phyloP scores from a whole-genome alignment of 1,140 invertebrate species.

The Zophobas atratus region DNA sequence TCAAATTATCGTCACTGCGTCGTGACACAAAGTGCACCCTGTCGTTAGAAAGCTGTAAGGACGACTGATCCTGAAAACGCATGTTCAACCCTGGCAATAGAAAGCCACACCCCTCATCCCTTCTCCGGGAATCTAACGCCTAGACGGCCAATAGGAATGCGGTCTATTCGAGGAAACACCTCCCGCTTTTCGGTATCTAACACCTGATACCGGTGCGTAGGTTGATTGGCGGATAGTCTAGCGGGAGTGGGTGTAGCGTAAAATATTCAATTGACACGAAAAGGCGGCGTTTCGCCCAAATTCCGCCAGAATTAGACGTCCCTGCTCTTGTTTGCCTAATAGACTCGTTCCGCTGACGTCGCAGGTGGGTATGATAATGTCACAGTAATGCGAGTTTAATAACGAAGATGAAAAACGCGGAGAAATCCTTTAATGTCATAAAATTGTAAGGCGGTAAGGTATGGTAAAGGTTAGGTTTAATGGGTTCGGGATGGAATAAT shows the following conservation, averaged over 20 bases:
- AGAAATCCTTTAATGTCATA: conserved; percentile 42
- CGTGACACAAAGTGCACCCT: conserved; percentile 45
- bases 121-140: conserved; percentile 51
- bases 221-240: conserved; percentile 50
- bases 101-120: conserved; percentile 58
- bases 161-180: conserved; percentile 15
- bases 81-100: conserved; percentile 52
- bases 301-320: too few species aligned
- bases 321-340: too few species aligned
- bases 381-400: conserved; percentile 44
- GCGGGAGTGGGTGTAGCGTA: conserved; percentile 39
- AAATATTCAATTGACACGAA: not conserved
- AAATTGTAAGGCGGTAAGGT: conserved; percentile 25
- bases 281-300: too few species aligned
- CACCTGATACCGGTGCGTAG: conserved; percentile 53
- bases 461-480: conserved; percentile 2
- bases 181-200: conserved; percentile 54
- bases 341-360: too few species aligned
- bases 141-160: conserved; percentile 55
- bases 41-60: conserved; percentile 54
- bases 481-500: conserved; percentile 8
- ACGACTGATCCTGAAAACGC: conserved; percentile 53
- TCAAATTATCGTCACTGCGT: conserved; percentile 27
- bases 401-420: conserved; percentile 16
- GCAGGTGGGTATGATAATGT: conserved; percentile 2